Base-by-base conservation (phyloP, 2,113 vertebrate genomes). In the Pachycephala philippinensis region DNA sequence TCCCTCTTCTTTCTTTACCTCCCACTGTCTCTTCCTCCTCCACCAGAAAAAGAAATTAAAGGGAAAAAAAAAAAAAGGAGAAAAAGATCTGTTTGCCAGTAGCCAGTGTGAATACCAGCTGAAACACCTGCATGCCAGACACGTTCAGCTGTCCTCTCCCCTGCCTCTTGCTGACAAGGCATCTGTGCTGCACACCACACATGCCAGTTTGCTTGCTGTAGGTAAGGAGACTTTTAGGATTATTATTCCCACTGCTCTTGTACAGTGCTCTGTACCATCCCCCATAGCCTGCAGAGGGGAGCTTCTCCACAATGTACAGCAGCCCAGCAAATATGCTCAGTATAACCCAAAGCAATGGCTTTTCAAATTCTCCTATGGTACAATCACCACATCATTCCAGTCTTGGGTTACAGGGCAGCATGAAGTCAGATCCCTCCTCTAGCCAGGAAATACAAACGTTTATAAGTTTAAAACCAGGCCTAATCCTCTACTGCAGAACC, bases 101-200 rank as follows among this genome's bases (percentile, higher is more conserved):
- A 96, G 96, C 84, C 97, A 98, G 97, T 76, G 92, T 70, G 93
- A 95, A 95, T 90, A 94, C 88, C 93, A 98, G 94, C 97, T 98
- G 97, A 98, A 98, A 98, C 97, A 98, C 98, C 98, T 98, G 97
- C 75, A 39, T 78, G 30, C 97, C 97, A 98, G 97, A 97, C 96
- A 95, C 84, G 54, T 65, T 26, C 95, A 97, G 92, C 96, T 96
- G 97, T 85, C 93, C 65, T 61, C 87, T 94, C 60, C 84, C 47
- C 54, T 88, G 93, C 45, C 79, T 52, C 47, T 90, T 64, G 84
- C 95, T 90, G 94, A 86, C 40, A 92, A 93, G 80, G 95, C 97
- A 96, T 97, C 94, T 96, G 97, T 60, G 90, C 87, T 15, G 75
- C 90, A 77, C 37, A 65, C 95, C 47, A 75, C 86, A 82, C 76